Conservation (phyloP, 1,140 invertebrate genomes). For the Stratiolaelaps scimitus region DNA sequence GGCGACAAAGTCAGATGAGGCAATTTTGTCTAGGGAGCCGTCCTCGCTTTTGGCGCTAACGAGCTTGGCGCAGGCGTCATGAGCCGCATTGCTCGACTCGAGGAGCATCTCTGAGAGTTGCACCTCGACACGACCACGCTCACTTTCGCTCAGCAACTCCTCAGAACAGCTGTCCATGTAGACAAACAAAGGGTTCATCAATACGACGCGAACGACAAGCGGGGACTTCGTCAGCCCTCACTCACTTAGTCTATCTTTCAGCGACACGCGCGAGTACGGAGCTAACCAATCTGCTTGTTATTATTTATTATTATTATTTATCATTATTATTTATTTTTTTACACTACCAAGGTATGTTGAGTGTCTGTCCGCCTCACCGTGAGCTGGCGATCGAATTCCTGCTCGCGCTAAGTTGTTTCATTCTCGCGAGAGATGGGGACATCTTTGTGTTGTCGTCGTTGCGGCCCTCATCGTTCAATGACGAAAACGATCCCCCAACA, state of each 20-base stretch:
- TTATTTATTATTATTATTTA: no score
- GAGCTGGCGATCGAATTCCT: slow-evolving; percentile 18
- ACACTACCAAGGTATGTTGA: no score
- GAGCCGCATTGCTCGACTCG: slow-evolving; percentile 74
- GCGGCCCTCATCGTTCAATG: slow-evolving; percentile 13
- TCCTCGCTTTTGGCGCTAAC: slow-evolving; percentile 54
- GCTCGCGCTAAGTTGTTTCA: slow-evolving; percentile 23
- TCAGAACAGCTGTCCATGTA: neutral
- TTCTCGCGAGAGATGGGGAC: slow-evolving; percentile 11
- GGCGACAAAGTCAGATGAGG: slow-evolving; percentile 59
- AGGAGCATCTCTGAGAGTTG: slow-evolving; percentile 62
- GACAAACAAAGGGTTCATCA: no score
- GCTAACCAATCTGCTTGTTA: no score
- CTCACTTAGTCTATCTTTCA: no score
- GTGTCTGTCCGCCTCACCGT: neutral
- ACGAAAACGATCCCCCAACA: slow-evolving; percentile 1
- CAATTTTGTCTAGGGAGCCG: slow-evolving; percentile 46
- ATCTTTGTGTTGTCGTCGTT: slow-evolving; percentile 7
- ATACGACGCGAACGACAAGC: no score
- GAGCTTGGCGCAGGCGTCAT: slow-evolving; percentile 73
- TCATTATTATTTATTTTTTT: no score
- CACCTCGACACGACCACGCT: slow-evolving; percentile 52
- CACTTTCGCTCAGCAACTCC: slow-evolving; percentile 51
- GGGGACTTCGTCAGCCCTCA: no score
- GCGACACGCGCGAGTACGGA: no score